Conservation (phyloP, 2,113 vertebrate genomes). For the Chamaetylas fuelleborni region DNA sequence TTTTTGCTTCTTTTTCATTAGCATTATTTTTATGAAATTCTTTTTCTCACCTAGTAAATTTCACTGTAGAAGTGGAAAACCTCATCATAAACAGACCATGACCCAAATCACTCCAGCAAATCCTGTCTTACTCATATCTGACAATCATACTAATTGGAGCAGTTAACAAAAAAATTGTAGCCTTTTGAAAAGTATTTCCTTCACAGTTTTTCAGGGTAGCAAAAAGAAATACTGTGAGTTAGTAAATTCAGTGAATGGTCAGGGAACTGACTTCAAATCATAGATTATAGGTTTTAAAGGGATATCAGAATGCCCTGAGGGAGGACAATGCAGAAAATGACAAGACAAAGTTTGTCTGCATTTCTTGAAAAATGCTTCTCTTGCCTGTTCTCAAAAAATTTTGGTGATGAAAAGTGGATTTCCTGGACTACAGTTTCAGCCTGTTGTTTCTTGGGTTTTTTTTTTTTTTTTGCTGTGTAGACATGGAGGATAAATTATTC, state of each 20-base stretch:
- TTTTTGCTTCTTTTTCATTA: not conserved
- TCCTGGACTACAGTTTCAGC: not conserved
- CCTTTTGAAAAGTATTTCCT: not conserved
- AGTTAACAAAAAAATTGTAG: constrained; percentile 18
- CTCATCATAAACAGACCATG: not conserved
- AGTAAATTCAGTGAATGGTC: not conserved
- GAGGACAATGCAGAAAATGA: not conserved
- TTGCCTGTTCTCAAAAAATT: not conserved
- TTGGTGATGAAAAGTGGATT: not conserved
- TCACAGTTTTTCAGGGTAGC: not conserved
- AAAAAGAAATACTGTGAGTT: constrained; percentile 6
- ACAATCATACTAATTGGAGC: constrained; percentile 7
- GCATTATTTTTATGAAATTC: not conserved
- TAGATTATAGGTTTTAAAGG: not conserved
- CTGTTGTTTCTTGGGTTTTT: not conserved
- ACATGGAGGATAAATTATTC: not conserved
- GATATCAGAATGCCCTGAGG: not conserved
- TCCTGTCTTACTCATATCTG: not conserved
- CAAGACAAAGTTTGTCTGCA: not conserved
- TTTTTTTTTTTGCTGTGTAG: not conserved
- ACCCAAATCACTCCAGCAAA: not conserved
- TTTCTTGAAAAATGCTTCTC: constrained; percentile 1
- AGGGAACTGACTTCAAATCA: not conserved
- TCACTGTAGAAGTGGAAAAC: not conserved
- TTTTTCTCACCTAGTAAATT: not conserved